Evolutionary conservation across 2,113 vertebrate genomes (phyloP).

Genomic region (Irena cyanogastra): DNA sequence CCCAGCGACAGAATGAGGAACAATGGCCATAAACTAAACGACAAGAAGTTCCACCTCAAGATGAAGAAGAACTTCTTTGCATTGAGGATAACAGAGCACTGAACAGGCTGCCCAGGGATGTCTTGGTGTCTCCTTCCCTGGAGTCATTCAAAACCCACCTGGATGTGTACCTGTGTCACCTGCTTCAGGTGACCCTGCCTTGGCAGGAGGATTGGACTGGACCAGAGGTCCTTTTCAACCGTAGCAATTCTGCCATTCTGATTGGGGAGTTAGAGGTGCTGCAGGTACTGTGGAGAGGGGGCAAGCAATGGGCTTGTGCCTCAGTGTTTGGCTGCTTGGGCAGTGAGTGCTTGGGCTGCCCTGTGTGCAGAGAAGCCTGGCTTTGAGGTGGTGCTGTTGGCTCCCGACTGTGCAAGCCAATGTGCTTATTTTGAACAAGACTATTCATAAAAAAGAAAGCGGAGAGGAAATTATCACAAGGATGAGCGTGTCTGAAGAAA

Average conservation of each 20-base stretch:
- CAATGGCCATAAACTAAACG: not conserved
- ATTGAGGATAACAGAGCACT: not conserved
- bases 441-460: not conserved
- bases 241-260: not conserved
- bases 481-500: not conserved
- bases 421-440: not conserved
- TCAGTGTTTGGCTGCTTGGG: accelerated
- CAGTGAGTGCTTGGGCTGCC: not conserved
- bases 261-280: not conserved
- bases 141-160: not conserved
- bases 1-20: accelerated
- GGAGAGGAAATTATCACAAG: not conserved
- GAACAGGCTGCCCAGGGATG: not conserved
- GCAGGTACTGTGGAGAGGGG: not conserved
- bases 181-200: not conserved
- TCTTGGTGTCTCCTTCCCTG: not conserved
- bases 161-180: not conserved
- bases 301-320: not conserved
- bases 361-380: not conserved
- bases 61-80: not conserved
- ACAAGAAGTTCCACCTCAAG: not conserved
- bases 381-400: not conserved
- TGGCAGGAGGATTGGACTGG: not conserved
- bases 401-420: accelerated
- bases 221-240: not conserved